Base-by-base conservation (phyloP, 1,140 invertebrate species). In the Temnothorax longispinosus region DNA sequence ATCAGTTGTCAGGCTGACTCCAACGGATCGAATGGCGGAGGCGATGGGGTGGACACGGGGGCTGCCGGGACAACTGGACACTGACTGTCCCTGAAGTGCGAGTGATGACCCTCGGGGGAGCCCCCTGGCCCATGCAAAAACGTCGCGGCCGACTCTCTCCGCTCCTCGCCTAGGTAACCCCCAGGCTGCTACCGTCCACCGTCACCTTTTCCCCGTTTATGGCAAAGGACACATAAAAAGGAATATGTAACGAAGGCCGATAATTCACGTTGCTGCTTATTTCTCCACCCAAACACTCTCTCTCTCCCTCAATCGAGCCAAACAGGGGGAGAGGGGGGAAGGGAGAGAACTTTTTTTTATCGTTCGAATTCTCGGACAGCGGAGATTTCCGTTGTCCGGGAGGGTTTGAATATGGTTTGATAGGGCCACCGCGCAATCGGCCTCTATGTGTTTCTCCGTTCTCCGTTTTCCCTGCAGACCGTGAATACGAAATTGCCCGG, bases 41-140 rank as follows among this genome's bases (percentile, higher is more conserved):
- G 87, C 89, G 87, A 88, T 88, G 87, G 78, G 78, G 75, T 74
- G 80, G 67, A 88, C 85, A 74, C 82, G 41, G 82, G 58, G 58
- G 71, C 69, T 86, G 72, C 82, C 86, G 72, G 86, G 90, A 89
- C 90, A 91, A 89, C 92, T 92, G 92, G 92, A 93, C 93, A 93
- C 90, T 91, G 88, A 91, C 77, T 93, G 90, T 91, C 91, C 92
- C 92, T 90, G 92, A 94, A 94, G 94, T 94, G 93, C 94, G 94
- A 95, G 94, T 93, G 94, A 95, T 95, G 94, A 95, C 93, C 93
- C 95, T 94, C 95, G 87, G 85, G 95, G 94, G 95, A 95, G 91
- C 71, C 71, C 86, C 90, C 90, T 86, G 86, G 85, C 89, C 92
- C 89, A 92, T 91, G 93, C 93, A 94, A 95, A 94, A 95, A 93